Base-by-base conservation (phyloP, 2,113 vertebrate species). In the Apodemus sylvaticus region DNA sequence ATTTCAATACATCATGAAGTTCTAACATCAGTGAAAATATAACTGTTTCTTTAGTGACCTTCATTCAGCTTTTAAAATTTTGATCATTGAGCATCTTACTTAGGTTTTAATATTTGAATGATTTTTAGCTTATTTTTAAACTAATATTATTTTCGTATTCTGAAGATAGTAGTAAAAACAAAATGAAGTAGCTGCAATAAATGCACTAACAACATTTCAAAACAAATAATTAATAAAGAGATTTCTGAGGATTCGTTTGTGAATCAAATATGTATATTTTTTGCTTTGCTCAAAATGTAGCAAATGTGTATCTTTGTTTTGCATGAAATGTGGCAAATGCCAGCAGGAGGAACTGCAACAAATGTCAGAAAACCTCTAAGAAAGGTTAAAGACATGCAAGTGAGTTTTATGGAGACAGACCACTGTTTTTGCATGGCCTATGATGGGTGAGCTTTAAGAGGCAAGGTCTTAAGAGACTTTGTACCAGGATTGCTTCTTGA, bases 221-320 rank as follows among this genome's bases (percentile, higher is more conserved):
- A 36, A 66, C 24, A 2, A 8, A 58, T 83, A 71, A 92, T 85
- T 90, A 87, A 95, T 92, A 20, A 94, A 88, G 93, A 62, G 36
- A 71, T 77, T 92, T 94, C 62, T 76, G 5, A 96, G 94, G 71
- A 83, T 92, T 14, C 73, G 55, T 86, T 90, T 95, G 31, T 0
- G 92, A 94, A 82, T 39, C 20, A 68, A 68, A 14, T 68, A 34
- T 6, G 13, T 68, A 16, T 12, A 24, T 66, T 31, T 66, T 64
- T 66, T 68, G 31, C 66, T 68, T 16, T 34, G 26, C 4, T 68
- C 66, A 68, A 26, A 34, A 68, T 68, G 31, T 68, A 68, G 31
- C 31, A 68, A 34, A 68, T 68, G 66, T 34, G 13, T 34, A 34
- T 34, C 1, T 34, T 68, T 34, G 12, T 68, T 68, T 68, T 68